Evolutionary conservation across 2,797 vertebrate species (phyloP).

Genomic region (Anguilla marmorata): DNA sequence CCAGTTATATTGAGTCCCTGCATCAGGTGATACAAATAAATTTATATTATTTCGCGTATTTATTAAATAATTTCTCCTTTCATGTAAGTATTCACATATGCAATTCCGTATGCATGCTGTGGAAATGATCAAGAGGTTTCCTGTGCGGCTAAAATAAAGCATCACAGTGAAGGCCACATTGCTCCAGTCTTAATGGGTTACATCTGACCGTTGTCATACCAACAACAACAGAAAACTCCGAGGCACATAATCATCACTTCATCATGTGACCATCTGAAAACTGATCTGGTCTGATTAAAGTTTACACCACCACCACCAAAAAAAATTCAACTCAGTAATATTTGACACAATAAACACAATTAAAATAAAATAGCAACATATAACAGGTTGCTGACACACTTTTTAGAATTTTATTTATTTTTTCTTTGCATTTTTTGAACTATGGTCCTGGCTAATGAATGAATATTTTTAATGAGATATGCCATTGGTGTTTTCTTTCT

Average conservation of each 20-base stretch:
- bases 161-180: slow-evolving; percentile 33
- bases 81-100: not conserved
- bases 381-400: too few relatives aligned
- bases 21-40: slow-evolving; percentile 52
- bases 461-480: too few relatives aligned
- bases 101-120: slow-evolving; percentile 47
- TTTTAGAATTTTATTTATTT: too few relatives aligned
- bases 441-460: too few relatives aligned
- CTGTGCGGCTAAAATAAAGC: not conserved
- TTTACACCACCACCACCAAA: too few relatives aligned
- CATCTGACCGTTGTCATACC: slow-evolving; percentile 42
- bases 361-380: too few relatives aligned
- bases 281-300: too few relatives aligned
- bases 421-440: too few relatives aligned
- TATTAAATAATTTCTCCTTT: not conserved
- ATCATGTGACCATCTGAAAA: slow-evolving; percentile 7
- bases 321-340: too few relatives aligned
- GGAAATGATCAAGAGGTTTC: slow-evolving; percentile 46
- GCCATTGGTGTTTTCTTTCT: too few relatives aligned
- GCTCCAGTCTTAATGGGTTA: slow-evolving; percentile 38
- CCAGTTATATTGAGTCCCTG: slow-evolving; percentile 15
- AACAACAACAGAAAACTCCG: slow-evolving; percentile 36
- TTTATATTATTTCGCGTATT: slow-evolving; percentile 34
- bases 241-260: slow-evolving; percentile 16
- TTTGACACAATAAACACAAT: too few relatives aligned